A percentile compares a stretch with the other conserved stretches of the same genome.
Conservation (phyloP, 2,113 vertebrate genomes). For the Pundamilia nyererei region DNA sequence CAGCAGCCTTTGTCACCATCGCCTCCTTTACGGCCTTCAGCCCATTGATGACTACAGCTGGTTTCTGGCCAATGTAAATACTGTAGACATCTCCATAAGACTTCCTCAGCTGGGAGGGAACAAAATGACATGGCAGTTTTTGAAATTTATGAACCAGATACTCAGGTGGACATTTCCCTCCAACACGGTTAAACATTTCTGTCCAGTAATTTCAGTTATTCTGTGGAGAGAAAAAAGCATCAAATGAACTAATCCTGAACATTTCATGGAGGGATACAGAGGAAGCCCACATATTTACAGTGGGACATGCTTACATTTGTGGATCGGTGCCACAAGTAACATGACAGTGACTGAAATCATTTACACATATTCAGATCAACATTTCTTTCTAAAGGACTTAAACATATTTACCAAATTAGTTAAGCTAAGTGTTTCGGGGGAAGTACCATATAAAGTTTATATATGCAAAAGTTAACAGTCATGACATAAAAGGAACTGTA, state of each 20-base stretch:
- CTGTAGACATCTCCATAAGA: too few relatives aligned
- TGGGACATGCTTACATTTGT: neutral
- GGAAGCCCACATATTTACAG: neutral
- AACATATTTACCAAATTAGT: neutral
- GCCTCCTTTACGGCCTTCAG: conserved; percentile 56
- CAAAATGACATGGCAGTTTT: too few relatives aligned
- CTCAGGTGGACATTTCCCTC: neutral
- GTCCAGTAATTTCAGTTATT: neutral
- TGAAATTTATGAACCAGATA: too few relatives aligned
- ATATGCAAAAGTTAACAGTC: neutral
- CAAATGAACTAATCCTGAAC: neutral
- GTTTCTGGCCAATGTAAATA: too few relatives aligned
- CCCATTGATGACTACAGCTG: too few relatives aligned
- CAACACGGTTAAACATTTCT: neutral
- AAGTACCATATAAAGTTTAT: neutral
- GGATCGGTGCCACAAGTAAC: neutral
- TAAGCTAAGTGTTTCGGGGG: neutral
- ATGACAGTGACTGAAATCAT: neutral
- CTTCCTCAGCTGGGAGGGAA: too few relatives aligned
- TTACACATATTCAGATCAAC: neutral
- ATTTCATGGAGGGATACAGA: neutral
- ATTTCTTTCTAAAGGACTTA: neutral
- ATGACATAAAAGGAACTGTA: neutral
- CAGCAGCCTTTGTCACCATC: conserved; percentile 42
- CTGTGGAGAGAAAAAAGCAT: neutral